Base-by-base conservation (phyloP, 1,140 invertebrate genomes). In the Musca vetustissima region DNA sequence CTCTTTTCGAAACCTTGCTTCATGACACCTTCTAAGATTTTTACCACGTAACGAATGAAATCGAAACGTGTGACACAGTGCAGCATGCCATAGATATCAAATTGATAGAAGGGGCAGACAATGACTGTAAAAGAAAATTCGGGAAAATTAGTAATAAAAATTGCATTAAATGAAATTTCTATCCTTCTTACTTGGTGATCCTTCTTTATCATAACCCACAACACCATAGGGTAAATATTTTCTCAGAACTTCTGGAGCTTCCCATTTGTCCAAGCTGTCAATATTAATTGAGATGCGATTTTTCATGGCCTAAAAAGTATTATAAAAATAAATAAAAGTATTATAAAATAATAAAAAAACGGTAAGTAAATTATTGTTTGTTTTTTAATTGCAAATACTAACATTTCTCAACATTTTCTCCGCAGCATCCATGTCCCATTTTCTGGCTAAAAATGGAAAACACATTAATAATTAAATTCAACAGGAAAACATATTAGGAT, bases 361-460 rank as follows among this genome's bases (percentile, higher is more conserved):
- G 3, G 3, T 4, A 28, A 28, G 8, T 28, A 28, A 28, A 4
- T 28, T 28, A 28, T 4, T 3, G 28, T 4, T 4, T 3, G 28
- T 36, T 36, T 3, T 50, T n/a, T n/a, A n/a, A n/a, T n/a, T n/a
- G n/a, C n/a, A n/a, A 69, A 64, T 73, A 88, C 88, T 89, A 84
- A 93, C 92, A 73, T 92, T 89, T 85, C 92, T 84, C 1, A 95
- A 79, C 93, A 95, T 95, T 85, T 92, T 91, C 78, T 95, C 93
- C 0, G 93, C 92, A 2, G 90, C 92, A 22, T 87, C 88, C 1
- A 89, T 72, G 79, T 95, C 89, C 88, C 92, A 95, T 82, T 91
- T 91, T 80, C 93, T 85, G 11, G 93, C 93, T 95, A 15, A 13
- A 69, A 36, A 21, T n/a, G 11, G 17, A 59, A 32, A 64, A 47